These are phyloP conservation scores for Pelecanoides urinatrix DNA, from an alignment of 2,113 vertebrate species.

Conservation along the genomic window DNA sequence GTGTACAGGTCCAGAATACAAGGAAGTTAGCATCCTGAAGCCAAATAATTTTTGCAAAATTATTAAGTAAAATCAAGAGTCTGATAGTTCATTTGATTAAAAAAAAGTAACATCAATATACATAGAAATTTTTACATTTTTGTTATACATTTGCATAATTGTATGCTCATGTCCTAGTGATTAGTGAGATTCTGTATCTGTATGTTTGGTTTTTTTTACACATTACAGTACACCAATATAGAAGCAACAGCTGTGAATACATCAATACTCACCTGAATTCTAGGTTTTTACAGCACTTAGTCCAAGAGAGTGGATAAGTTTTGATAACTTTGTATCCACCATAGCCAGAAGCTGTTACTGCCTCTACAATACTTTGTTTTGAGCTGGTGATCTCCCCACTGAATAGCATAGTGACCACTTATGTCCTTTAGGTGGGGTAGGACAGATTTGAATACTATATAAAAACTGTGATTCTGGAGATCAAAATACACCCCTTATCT, in stretches of 20 bases:
- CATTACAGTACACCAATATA: not conserved
- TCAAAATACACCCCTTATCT: not conserved
- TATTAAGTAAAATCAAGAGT: not conserved
- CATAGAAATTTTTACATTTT: not conserved
- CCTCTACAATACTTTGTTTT: not conserved
- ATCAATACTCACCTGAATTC: not conserved
- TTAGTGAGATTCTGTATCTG: not conserved
- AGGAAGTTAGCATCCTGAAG: not conserved
- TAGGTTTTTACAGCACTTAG: not conserved
- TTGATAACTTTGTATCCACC: not conserved
- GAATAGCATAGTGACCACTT: not conserved
- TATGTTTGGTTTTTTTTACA: not conserved
- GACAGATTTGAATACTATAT: not conserved
- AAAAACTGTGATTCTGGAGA: not conserved
- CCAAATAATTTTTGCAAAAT: not conserved
- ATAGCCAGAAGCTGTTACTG: not conserved
- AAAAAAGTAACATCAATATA: not conserved
- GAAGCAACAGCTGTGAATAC: not conserved
- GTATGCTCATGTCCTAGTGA: not conserved
- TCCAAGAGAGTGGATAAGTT: not conserved
- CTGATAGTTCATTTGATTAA: not conserved
- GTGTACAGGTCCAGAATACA: not conserved
- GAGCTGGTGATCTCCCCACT: not conserved
- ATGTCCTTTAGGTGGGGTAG: not conserved
- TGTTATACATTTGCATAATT: not conserved